phyloP scores from a whole-genome alignment of 2,113 vertebrate species.

The Rostratula benghalensis region DNA sequence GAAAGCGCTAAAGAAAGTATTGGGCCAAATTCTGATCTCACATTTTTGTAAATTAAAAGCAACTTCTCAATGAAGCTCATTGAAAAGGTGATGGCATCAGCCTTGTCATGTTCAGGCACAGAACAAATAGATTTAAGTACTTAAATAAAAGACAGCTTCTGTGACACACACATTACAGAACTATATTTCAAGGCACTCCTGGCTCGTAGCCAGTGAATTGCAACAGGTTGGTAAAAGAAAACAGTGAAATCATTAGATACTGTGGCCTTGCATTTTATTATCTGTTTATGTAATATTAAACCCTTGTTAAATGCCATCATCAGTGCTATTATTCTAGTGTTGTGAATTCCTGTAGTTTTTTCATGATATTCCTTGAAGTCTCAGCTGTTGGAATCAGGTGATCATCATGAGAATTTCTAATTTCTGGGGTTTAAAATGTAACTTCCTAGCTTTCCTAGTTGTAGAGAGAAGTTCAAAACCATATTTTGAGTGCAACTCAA shows the following conservation, averaged over 20 bases:
- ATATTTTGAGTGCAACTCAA: background rate
- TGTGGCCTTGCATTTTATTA: background rate
- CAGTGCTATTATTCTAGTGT: background rate
- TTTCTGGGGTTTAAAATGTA: background rate
- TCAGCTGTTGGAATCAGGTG: background rate
- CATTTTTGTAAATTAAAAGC: background rate
- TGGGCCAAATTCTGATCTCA: background rate
- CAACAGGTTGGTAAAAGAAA: background rate
- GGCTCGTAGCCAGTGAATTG: background rate
- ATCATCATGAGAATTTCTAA: background rate
- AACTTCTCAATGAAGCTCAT: background rate
- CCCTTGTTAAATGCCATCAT: background rate
- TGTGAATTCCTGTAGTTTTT: background rate
- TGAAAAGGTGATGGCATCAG: background rate
- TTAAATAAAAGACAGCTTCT: conserved; percentile 10
- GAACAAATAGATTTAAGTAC: background rate
- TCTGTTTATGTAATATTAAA: background rate
- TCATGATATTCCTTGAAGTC: background rate
- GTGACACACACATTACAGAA: background rate
- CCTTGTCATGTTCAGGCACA: background rate
- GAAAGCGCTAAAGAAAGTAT: background rate
- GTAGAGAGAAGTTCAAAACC: background rate
- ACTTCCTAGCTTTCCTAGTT: background rate
- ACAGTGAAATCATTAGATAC: background rate
- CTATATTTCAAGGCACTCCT: background rate